These are phyloP conservation scores for Apodemus sylvaticus DNA, from an alignment of 2,113 vertebrate species.

Conservation along the genomic window DNA sequence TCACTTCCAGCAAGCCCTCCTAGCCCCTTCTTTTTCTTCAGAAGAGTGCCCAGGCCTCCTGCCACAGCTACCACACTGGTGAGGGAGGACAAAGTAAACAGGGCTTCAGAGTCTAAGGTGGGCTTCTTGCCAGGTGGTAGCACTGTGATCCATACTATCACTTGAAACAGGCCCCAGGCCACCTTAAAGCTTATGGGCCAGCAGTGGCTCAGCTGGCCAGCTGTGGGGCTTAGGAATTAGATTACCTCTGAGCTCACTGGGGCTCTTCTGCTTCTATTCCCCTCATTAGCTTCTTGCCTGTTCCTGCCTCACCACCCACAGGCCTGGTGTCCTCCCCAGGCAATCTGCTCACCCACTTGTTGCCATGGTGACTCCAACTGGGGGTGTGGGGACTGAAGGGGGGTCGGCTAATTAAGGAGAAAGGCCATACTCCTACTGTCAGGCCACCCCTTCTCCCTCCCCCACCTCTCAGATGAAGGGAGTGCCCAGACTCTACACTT, in stretches of 20 bases:
- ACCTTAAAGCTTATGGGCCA: not conserved
- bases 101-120: not conserved
- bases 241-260: constrained; percentile 50
- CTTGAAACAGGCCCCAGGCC: not conserved
- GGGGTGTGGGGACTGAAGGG: constrained; percentile 48
- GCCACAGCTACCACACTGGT: not conserved
- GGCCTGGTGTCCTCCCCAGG: constrained; percentile 76
- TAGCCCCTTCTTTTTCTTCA: not conserved
- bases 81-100: not conserved
- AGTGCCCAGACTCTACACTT: not conserved
- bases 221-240: constrained; percentile 38
- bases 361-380: constrained; percentile 74
- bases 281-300: constrained; percentile 69
- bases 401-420: constrained; percentile 72
- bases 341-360: constrained; percentile 77
- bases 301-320: constrained; percentile 77
- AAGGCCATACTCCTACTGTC: constrained; percentile 45
- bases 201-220: not conserved
- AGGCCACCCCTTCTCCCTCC: not conserved
- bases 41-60: not conserved
- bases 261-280: constrained; percentile 56
- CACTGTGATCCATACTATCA: not conserved
- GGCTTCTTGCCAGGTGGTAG: not conserved
- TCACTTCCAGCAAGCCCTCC: not conserved
- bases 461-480: not conserved